Evolutionary conservation across 92 coral and sea anemone genomes (phyloP).

Genomic region (Bergia puertoricense): DNA sequence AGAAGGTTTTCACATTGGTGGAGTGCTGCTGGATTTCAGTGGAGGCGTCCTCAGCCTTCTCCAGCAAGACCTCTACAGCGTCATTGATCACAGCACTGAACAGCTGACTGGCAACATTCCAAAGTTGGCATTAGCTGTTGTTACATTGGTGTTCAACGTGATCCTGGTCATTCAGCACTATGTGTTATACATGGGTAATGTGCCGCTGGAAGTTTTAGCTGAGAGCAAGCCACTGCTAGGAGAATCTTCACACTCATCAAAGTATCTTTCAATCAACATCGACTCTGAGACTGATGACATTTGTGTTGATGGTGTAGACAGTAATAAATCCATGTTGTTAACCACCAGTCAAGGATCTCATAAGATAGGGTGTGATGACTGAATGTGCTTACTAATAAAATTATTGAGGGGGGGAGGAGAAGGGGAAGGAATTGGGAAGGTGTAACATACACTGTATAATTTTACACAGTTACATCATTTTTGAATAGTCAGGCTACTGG

Average conservation of each 20-base stretch:
- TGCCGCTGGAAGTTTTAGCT: constrained; percentile 36
- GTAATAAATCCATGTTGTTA: background rate
- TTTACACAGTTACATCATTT: no score
- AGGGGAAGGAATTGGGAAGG: no score
- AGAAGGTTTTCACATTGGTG: constrained; percentile 82
- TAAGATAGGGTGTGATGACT: background rate
- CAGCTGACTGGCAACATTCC: constrained; percentile 88
- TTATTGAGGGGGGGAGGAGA: no score
- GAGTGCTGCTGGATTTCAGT: constrained; percentile 79
- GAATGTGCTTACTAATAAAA: background rate
- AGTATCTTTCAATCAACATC: constrained; percentile 14
- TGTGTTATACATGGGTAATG: constrained; percentile 69
- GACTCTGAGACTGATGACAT: constrained; percentile 18
- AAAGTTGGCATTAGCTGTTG: constrained; percentile 73
- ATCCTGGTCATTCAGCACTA: constrained; percentile 77
- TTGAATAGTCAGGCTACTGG: no score
- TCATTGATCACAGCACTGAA: constrained; percentile 71
- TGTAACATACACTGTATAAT: no score
- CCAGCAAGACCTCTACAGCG: constrained; percentile 76
- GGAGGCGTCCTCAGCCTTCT: constrained; percentile 84
- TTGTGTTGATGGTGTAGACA: background rate
- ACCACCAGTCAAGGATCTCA: background rate
- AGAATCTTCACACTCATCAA: constrained; percentile 1
- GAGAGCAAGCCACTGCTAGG: constrained; percentile 49
- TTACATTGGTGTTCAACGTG: constrained; percentile 69